These are phyloP conservation scores for Bombus confusus DNA, from an alignment of 1,140 invertebrate species.

Conservation along the genomic window DNA sequence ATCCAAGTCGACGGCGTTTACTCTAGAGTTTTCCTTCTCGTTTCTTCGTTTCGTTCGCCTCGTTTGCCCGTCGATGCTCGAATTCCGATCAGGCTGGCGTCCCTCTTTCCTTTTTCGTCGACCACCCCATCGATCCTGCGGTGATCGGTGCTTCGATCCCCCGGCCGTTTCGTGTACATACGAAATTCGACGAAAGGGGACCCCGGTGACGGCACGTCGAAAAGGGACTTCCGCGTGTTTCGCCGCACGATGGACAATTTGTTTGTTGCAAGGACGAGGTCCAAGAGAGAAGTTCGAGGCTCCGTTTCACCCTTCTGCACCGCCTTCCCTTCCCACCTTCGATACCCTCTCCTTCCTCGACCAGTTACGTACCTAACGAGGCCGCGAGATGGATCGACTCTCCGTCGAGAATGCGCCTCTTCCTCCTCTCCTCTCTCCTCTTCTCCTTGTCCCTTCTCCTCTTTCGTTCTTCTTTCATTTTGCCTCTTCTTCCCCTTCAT, in stretches of 20 bases:
- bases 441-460: not conserved
- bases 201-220: slow-evolving; percentile 34
- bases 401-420: slow-evolving; percentile 57
- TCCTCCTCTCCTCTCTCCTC: not conserved
- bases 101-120: slow-evolving; percentile 47
- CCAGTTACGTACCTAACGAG: slow-evolving; percentile 67
- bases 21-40: not conserved
- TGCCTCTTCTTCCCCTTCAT: not conserved
- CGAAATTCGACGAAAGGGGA: slow-evolving; percentile 49
- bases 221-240: slow-evolving; percentile 59
- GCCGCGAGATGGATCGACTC: slow-evolving; percentile 69
- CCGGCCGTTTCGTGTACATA: slow-evolving; percentile 39
- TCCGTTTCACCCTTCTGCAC: slow-evolving; percentile 50
- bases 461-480: not conserved
- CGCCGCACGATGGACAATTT: slow-evolving; percentile 63
- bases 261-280: slow-evolving; percentile 58
- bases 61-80: slow-evolving; percentile 27
- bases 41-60: not conserved
- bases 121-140: slow-evolving; percentile 43
- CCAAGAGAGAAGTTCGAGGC: slow-evolving; percentile 10
- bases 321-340: slow-evolving; percentile 46
- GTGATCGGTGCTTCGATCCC: slow-evolving; percentile 46
- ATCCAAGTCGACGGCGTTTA: not conserved
- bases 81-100: slow-evolving; percentile 34
- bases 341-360: slow-evolving; percentile 40